Percentiles rank a stretch among this genome's conserved stretches.
Conservation (phyloP, 2,797 vertebrate genomes). For the Sarcoramphus papa region DNA sequence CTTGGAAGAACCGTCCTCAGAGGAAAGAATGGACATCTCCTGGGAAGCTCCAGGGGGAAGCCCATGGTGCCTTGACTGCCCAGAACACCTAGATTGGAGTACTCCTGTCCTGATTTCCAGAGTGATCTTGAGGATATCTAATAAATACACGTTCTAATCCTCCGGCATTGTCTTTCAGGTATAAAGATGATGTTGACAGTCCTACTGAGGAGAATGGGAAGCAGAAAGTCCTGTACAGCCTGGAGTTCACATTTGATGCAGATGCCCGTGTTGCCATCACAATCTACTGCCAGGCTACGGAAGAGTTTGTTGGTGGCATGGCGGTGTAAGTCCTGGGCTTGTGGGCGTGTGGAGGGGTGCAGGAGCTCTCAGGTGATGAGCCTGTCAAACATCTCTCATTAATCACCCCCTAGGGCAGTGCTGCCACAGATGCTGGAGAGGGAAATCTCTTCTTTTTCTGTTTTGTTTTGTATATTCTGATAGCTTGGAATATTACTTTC, state of each 20-base stretch:
- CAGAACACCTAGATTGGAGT: neutral
- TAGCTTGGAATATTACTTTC: neutral
- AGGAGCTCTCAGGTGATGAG: neutral
- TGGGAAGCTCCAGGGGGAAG: neutral
- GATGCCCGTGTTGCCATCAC: constrained; percentile 96
- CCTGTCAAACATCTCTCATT: neutral
- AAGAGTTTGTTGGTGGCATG: constrained; percentile 94
- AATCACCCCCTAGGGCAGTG: neutral
- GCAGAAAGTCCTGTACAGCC: constrained; percentile 88
- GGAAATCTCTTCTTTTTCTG: neutral
- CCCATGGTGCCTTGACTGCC: neutral
- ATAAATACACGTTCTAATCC: neutral
- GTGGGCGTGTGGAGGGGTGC: neutral
- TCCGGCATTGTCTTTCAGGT: constrained; percentile 70
- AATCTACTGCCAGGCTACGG: constrained; percentile 94
- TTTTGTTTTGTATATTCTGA: neutral
- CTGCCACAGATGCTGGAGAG: neutral
- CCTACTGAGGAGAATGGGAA: constrained; percentile 85
- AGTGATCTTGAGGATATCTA: neutral
- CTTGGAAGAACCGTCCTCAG: neutral
- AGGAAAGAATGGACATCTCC: neutral
- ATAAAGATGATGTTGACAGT: constrained; percentile 93
- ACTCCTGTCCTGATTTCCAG: neutral
- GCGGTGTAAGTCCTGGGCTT: constrained; percentile 83
- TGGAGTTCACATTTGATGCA: constrained; percentile 97